Conservation (phyloP, 2,888 invertebrate species). For the Torymus auratus region DNA sequence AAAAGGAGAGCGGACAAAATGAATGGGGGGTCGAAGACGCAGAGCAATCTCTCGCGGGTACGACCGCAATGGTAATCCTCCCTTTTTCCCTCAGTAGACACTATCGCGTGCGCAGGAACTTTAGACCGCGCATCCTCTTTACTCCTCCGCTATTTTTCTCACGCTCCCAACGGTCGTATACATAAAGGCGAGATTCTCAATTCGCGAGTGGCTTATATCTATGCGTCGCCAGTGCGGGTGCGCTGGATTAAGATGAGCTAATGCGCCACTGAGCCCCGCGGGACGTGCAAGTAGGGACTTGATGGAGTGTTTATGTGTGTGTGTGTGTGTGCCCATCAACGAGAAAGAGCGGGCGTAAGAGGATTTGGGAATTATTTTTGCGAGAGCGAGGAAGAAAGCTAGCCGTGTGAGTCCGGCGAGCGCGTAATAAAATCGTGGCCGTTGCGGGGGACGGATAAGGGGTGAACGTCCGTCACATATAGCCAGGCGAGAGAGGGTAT, state of each 20-base stretch:
- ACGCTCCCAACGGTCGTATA: not conserved
- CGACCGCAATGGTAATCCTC: slow-evolving; percentile 27
- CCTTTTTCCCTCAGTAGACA: not conserved
- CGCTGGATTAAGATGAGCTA: slow-evolving; percentile 47
- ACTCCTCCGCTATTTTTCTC: slow-evolving; percentile 2
- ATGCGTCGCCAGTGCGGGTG: not conserved
- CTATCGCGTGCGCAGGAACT: not conserved
- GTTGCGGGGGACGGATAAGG: not conserved
- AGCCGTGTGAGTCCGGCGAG: not conserved
- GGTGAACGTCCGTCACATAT: too few relatives aligned
- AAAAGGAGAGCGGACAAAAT: slow-evolving; percentile 1
- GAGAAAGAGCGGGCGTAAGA: slow-evolving; percentile 14
- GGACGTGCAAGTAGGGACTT: not conserved
- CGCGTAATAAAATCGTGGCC: slow-evolving; percentile 20
- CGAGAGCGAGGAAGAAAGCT: not conserved
- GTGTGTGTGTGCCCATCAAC: not conserved
- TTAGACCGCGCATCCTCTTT: not conserved
- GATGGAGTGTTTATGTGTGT: not conserved
- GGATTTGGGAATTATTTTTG: slow-evolving; percentile 43
- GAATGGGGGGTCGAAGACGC: not conserved
- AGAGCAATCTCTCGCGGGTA: not conserved
- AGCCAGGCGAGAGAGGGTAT: not conserved
- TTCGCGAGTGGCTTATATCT: too few relatives aligned
- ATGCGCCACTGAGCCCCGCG: slow-evolving; percentile 18
- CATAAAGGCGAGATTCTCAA: not conserved